Evolutionary conservation across 1,140 invertebrate genomes (phyloP).

Genomic region (Sycophaga agraensis): DNA sequence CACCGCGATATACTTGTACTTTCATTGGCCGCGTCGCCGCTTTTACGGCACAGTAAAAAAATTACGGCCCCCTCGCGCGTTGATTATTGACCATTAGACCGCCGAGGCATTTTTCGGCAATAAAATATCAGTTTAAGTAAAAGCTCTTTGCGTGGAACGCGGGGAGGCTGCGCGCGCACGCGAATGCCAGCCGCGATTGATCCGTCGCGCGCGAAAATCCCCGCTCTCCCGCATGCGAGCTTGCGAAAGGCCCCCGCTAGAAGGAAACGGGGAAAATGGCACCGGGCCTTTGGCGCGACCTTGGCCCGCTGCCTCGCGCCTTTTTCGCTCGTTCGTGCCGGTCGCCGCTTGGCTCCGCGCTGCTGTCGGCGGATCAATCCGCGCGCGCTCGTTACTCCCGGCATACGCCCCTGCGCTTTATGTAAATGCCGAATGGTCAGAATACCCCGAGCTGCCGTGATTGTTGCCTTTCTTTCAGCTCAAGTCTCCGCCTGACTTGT

Average conservation of each 20-base stretch:
- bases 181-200: neutral
- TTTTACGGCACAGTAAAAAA: neutral
- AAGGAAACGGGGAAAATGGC: too few species aligned
- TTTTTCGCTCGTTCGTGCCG: too few species aligned
- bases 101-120: neutral
- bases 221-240: neutral
- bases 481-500: too few species aligned
- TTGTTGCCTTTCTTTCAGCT: too few species aligned
- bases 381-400: too few species aligned
- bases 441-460: too few species aligned
- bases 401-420: too few species aligned
- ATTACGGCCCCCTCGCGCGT: neutral
- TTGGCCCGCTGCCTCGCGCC: neutral
- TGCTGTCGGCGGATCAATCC: too few species aligned
- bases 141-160: too few species aligned
- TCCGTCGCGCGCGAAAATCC: neutral
- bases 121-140: neutral
- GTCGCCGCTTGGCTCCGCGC: neutral
- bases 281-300: too few species aligned
- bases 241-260: too few species aligned
- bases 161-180: neutral
- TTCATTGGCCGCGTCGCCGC: neutral
- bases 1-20: conserved; percentile 1
- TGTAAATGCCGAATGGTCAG: too few species aligned
- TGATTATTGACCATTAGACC: neutral